A percentile compares a stretch with the other conserved stretches of the same genome.
Evolutionary conservation across 2,113 vertebrate species (phyloP).

Genomic region (Bubo blakistoni): DNA sequence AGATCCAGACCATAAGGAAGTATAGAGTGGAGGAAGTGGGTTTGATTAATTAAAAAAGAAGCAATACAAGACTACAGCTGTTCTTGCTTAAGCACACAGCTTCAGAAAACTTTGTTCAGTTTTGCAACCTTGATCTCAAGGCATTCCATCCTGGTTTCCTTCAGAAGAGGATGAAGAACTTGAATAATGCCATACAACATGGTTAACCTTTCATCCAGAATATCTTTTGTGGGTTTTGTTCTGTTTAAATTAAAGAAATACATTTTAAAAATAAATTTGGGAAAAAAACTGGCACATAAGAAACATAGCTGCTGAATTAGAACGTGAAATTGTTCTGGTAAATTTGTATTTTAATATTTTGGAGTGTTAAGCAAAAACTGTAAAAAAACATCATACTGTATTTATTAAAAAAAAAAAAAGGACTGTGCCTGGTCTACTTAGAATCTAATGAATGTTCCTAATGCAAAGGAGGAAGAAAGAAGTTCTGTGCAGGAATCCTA

Average conservation of each 20-base stretch:
- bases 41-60: conserved; percentile 42
- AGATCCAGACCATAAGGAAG: neutral
- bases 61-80: conserved; percentile 17
- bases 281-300: neutral
- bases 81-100: conserved; percentile 30
- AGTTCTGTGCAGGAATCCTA: conserved; percentile 39
- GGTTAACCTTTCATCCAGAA: neutral
- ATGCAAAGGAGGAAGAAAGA: neutral
- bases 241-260: neutral
- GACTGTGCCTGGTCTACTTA: neutral
- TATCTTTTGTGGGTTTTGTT: neutral
- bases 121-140: neutral
- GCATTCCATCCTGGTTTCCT: neutral
- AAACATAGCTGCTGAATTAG: neutral
- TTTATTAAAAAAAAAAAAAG: neutral
- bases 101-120: neutral
- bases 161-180: neutral
- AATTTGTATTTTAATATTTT: neutral
- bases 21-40: neutral
- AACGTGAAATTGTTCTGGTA: neutral
- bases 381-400: neutral
- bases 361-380: neutral
- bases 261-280: neutral
- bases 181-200: neutral
- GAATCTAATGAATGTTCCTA: neutral